Conservation (phyloP, 2,888 invertebrate genomes). For the Scaptomyza reducta region DNA sequence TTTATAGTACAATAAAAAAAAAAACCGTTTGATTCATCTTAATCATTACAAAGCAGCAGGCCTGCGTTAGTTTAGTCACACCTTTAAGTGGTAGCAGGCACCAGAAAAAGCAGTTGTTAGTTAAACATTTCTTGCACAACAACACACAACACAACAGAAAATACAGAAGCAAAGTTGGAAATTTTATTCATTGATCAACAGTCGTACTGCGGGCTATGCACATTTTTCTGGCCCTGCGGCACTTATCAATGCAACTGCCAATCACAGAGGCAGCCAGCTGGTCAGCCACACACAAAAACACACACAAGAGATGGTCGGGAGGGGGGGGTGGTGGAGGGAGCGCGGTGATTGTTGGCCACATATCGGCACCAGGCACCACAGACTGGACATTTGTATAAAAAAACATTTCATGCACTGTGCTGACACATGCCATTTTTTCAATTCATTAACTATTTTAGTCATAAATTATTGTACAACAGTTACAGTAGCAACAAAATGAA, state of each 20-base stretch:
- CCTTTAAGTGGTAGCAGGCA: neutral
- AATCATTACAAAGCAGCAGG: slow-evolving; percentile 32
- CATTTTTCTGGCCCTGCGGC: slow-evolving; percentile 47
- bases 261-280: slow-evolving; percentile 49
- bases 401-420: slow-evolving; percentile 57
- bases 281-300: slow-evolving; percentile 16
- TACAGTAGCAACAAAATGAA: slow-evolving; percentile 12
- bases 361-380: slow-evolving; percentile 47
- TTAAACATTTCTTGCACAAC: slow-evolving; percentile 3
- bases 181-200: slow-evolving; percentile 22
- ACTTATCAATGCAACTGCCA: slow-evolving; percentile 66
- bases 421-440: slow-evolving; percentile 69
- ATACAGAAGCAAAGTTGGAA: neutral
- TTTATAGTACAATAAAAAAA: slow-evolving; percentile 29
- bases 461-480: slow-evolving; percentile 56
- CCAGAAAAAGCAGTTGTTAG: slow-evolving; percentile 14
- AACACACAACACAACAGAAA: neutral
- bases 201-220: slow-evolving; percentile 31
- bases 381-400: slow-evolving; percentile 53
- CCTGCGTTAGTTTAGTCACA: slow-evolving; percentile 30
- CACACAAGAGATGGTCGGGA: neutral
- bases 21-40: neutral
- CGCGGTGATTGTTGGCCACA: slow-evolving; percentile 21
- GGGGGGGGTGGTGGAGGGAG: too few relatives aligned
- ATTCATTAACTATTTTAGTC: slow-evolving; percentile 72